These are phyloP conservation scores for Lytechinus pictus DNA, from an alignment of 35 echinoderm and acorn worm genomes.

Conservation along the genomic window DNA sequence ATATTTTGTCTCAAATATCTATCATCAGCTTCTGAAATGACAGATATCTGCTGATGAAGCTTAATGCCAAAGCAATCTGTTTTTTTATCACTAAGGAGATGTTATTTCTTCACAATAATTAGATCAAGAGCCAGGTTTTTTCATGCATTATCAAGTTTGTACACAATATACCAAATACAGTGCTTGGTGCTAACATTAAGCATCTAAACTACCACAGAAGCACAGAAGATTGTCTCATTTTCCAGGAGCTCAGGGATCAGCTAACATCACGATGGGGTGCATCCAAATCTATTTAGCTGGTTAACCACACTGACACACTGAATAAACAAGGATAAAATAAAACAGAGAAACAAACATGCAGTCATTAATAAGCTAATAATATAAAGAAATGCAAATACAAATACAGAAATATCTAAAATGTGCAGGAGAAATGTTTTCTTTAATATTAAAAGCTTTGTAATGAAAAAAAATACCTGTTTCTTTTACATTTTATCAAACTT, in stretches of 20 bases:
- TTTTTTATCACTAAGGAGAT: background rate
- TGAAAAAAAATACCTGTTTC: no score
- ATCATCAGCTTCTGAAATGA: background rate
- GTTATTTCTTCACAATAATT: background rate
- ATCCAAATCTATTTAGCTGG: background rate
- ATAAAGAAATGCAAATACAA: background rate
- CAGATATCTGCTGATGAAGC: background rate
- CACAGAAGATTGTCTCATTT: background rate
- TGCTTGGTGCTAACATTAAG: background rate
- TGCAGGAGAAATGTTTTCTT: no score
- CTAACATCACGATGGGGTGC: background rate
- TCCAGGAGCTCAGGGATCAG: background rate
- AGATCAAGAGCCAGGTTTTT: background rate
- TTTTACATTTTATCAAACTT: no score
- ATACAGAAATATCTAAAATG: background rate
- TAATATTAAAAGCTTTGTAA: no score
- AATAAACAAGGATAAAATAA: background rate
- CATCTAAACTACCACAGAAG: background rate
- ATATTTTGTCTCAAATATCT: background rate
- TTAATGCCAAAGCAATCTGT: background rate
- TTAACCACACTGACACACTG: constrained; percentile 1
- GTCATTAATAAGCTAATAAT: background rate
- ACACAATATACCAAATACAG: background rate
- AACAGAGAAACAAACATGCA: background rate
- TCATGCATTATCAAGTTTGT: background rate